A percentile compares a stretch with the other conserved stretches of the same genome.
Evolutionary conservation across 2,888 invertebrate species (phyloP).

Genomic region (Dimorphilus gyrociliatus): DNA sequence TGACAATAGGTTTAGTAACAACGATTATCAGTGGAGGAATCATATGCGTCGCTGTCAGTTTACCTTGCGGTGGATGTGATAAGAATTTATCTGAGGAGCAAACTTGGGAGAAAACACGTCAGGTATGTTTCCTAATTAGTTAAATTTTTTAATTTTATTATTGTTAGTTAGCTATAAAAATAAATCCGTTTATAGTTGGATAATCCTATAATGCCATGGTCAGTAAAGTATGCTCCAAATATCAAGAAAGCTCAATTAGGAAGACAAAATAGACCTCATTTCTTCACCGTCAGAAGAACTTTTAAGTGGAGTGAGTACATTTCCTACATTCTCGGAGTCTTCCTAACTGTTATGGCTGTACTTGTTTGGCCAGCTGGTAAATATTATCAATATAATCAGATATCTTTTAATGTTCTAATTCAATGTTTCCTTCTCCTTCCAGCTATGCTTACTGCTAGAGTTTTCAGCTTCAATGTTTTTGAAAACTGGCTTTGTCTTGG

Average conservation of each 20-base stretch:
- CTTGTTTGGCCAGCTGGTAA: conserved; percentile 13
- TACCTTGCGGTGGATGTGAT: conserved; percentile 12
- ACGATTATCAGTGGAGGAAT: conserved; percentile 10
- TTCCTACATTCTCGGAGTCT: conserved; percentile 12
- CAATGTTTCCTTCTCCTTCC: too few species aligned
- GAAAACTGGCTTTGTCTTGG: conserved; percentile 6
- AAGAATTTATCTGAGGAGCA: conserved; percentile 7
- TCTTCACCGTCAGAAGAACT: conserved; percentile 10
- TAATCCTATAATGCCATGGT: conserved; percentile 12
- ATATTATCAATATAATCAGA: too few species aligned
- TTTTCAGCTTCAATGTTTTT: conserved; percentile 2
- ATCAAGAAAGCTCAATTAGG: conserved; percentile 5
- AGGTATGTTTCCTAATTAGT: too few species aligned
- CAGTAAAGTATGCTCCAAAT: conserved; percentile 11
- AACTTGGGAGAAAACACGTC: conserved; percentile 12
- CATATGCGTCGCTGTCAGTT: conserved; percentile 8
- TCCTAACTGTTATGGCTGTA: conserved; percentile 8
- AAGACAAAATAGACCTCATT: conserved; percentile 9
- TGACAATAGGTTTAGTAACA: conserved; percentile 7
- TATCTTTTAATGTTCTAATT: too few species aligned
- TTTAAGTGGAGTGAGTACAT: conserved; percentile 9
- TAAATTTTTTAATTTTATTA: too few species aligned
- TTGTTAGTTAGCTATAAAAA: too few species aligned
- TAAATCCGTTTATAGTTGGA: too few species aligned
- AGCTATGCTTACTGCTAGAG: too few species aligned